Conservation (phyloP, 2,888 invertebrate genomes). For the Metellina segmentata region DNA sequence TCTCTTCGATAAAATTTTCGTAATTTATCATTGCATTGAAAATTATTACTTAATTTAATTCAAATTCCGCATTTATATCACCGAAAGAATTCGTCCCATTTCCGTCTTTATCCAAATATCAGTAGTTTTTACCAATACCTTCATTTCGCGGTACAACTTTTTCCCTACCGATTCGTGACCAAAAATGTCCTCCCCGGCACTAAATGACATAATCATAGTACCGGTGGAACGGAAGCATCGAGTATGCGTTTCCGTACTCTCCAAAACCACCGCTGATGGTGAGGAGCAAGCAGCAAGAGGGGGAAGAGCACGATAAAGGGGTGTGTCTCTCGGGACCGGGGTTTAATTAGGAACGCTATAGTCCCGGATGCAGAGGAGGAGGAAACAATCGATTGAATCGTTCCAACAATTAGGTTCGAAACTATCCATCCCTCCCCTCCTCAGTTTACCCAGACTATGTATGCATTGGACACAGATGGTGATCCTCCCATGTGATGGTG, state of each 20-base stretch:
- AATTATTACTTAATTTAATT: too few species aligned
- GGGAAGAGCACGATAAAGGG: constrained; percentile 54
- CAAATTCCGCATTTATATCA: too few species aligned
- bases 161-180: background rate
- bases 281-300: background rate
- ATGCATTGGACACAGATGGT: constrained; percentile 62
- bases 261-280: constrained; percentile 42
- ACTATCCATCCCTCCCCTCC: constrained; percentile 12
- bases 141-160: too few species aligned
- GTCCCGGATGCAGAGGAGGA: constrained; percentile 66
- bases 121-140: too few species aligned
- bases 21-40: too few species aligned
- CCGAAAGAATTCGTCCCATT: too few species aligned
- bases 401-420: constrained; percentile 71
- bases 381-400: constrained; percentile 72
- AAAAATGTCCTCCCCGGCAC: background rate
- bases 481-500: constrained; percentile 24
- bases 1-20: too few species aligned
- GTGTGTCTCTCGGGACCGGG: constrained; percentile 68
- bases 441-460: constrained; percentile 11
- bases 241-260: constrained; percentile 17
- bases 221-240: constrained; percentile 29
- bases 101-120: too few species aligned
- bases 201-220: background rate
- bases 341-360: constrained; percentile 71